Base-by-base conservation (phyloP, 2,797 vertebrate genomes). In the Argentina silus region DNA sequence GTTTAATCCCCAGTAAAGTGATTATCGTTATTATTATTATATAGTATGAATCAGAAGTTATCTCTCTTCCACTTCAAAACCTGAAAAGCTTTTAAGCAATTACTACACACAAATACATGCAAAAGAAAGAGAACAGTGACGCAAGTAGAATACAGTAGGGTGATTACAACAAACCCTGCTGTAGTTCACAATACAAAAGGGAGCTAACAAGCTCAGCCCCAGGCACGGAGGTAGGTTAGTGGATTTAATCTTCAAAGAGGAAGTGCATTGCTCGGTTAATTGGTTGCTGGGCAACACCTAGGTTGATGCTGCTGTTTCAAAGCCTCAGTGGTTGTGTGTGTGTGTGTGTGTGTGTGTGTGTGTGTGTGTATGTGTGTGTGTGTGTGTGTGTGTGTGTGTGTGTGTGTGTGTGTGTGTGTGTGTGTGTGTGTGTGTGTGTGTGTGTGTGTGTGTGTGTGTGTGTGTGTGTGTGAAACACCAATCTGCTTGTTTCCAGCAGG, bases 251-350 rank as follows among this genome's bases (percentile, higher is more conserved):
- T 76, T 70, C 47, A 81, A 69, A 84, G 80, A 81, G 75, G 75
- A 83, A 81, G 76, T 64, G 73, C 62, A 81, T 70, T 70, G 76
- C 67, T 81, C 60, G 60, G 65, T 56, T 75, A 76, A 80, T 76
- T 73, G 81, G 82, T 85, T 88, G 81, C 83, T 70, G 55, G 67
- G 83, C 79, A 82, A 84, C 74, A 42, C 62, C 53, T 55, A 51
- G 65, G 51, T 71, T 60, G 68, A 81, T 72, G 73, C 63, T 75
- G 74, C 50, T 63, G 71, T 76, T 62, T 70, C 51, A 69, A 77
- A 67, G 66, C 63, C 68, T 67, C 59, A 7, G 42, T n/a, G 27
- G 27, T 36, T 36, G 27, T 36, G 27, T 36, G 27, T 36, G 27
- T 36, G 27, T 36, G 27, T 36, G 27, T 36, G 27, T 36, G 27